Conservation (phyloP, 2,113 vertebrate genomes). For the Gyps fulvus region DNA sequence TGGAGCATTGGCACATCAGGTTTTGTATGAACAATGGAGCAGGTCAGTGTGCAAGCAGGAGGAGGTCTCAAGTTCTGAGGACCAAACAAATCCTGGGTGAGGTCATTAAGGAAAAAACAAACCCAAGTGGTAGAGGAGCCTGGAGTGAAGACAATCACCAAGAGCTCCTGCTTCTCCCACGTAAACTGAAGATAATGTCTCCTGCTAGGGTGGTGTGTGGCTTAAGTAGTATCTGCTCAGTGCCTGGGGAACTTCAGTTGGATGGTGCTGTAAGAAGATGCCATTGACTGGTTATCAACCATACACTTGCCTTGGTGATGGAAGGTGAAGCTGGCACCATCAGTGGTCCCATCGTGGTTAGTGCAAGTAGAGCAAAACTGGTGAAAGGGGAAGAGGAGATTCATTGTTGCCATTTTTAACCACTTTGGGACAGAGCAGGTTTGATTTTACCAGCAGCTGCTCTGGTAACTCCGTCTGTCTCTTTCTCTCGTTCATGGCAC, state of each 20-base stretch:
- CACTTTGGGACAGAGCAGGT: background rate
- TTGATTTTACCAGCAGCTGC: background rate
- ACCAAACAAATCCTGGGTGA: background rate
- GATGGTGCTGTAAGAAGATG: background rate
- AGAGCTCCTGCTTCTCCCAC: background rate
- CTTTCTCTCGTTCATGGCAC: background rate
- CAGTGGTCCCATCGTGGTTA: rapidly evolving
- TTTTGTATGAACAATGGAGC: background rate
- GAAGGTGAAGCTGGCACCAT: background rate
- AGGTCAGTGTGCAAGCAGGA: background rate
- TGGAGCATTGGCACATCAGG: background rate
- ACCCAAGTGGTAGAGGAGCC: background rate
- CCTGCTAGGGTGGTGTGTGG: background rate
- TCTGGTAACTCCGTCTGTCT: background rate
- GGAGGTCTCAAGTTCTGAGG: background rate
- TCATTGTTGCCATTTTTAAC: background rate
- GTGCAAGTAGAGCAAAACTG: background rate
- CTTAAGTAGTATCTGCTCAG: background rate
- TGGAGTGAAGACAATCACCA: background rate
- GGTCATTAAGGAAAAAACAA: background rate
- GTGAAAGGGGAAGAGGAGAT: background rate
- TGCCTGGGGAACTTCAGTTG: background rate
- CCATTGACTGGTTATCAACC: background rate
- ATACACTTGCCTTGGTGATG: background rate
- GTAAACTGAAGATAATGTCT: background rate